These are phyloP conservation scores for Amazona guildingii DNA, from an alignment of 2,113 vertebrate species.

Conservation along the genomic window DNA sequence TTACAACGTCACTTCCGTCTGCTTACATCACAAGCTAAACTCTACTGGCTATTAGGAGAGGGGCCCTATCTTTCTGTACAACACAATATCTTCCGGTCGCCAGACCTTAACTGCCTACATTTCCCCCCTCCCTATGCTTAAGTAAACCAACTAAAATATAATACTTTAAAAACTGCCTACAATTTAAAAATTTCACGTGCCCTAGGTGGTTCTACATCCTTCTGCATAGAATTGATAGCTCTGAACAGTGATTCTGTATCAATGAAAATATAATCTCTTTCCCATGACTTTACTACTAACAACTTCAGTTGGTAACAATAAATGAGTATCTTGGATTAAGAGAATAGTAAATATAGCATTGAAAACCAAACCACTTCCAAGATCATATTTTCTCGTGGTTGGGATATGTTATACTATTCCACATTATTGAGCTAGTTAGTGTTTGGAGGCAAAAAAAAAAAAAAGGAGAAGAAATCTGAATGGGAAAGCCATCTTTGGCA, in stretches of 20 bases:
- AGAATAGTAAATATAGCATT: slow-evolving; percentile 49
- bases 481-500: slow-evolving; percentile 10
- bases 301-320: slow-evolving; percentile 27
- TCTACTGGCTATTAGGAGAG: no score
- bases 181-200: neutral
- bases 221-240: neutral
- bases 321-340: slow-evolving; percentile 16
- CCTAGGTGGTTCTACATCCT: neutral
- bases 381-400: slow-evolving; percentile 36
- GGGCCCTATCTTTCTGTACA: no score
- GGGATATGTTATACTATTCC: neutral
- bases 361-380: slow-evolving; percentile 61
- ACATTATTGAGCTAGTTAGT: slow-evolving; percentile 10
- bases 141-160: no score
- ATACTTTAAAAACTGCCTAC: no score
- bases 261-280: neutral
- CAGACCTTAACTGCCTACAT: no score
- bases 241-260: neutral
- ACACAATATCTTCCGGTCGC: no score
- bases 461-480: slow-evolving; percentile 11
- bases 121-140: no score
- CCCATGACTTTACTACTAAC: slow-evolving; percentile 5
- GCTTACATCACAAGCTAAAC: no score
- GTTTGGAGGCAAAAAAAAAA: neutral
- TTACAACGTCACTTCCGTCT: no score